Conservation (phyloP, 2,888 invertebrate genomes). For the Pteria penguin region DNA sequence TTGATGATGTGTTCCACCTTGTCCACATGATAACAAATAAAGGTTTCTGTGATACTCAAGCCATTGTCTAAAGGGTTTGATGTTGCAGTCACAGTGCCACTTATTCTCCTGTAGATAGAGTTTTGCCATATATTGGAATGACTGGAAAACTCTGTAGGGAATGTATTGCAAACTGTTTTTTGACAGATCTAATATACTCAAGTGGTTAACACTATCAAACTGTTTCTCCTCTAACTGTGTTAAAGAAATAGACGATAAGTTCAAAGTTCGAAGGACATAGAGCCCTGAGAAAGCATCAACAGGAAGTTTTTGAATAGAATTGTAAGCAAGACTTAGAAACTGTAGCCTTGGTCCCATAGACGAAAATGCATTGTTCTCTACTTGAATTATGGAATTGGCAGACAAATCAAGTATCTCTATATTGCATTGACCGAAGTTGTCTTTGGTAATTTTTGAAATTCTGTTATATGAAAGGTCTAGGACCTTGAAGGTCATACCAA, state of each 20-base stretch:
- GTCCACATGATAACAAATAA: not conserved
- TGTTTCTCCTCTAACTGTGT: slow-evolving; percentile 46
- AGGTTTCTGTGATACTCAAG: slow-evolving; percentile 38
- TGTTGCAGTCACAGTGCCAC: slow-evolving; percentile 72
- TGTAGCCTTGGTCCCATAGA: slow-evolving; percentile 57
- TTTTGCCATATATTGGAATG: slow-evolving; percentile 42
- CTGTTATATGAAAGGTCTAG: slow-evolving; percentile 65
- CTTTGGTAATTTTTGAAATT: slow-evolving; percentile 54
- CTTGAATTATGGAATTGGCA: slow-evolving; percentile 56
- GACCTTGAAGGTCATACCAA: slow-evolving; percentile 56
- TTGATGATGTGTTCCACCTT: not conserved
- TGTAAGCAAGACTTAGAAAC: slow-evolving; percentile 61
- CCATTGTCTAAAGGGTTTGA: slow-evolving; percentile 65
- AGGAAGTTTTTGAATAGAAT: slow-evolving; percentile 56
- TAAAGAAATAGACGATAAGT: slow-evolving; percentile 65
- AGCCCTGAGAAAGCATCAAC: slow-evolving; percentile 57
- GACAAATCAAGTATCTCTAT: slow-evolving; percentile 65
- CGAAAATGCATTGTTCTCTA: slow-evolving; percentile 54
- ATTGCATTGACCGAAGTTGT: slow-evolving; percentile 53
- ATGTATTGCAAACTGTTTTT: slow-evolving; percentile 62
- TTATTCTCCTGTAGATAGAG: slow-evolving; percentile 56
- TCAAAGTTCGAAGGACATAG: slow-evolving; percentile 59
- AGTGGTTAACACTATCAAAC: slow-evolving; percentile 50
- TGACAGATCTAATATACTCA: slow-evolving; percentile 66
- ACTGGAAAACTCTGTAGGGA: slow-evolving; percentile 48